phyloP scores from a whole-genome alignment of 2,797 vertebrate genomes.

The Myotis vivesi region DNA sequence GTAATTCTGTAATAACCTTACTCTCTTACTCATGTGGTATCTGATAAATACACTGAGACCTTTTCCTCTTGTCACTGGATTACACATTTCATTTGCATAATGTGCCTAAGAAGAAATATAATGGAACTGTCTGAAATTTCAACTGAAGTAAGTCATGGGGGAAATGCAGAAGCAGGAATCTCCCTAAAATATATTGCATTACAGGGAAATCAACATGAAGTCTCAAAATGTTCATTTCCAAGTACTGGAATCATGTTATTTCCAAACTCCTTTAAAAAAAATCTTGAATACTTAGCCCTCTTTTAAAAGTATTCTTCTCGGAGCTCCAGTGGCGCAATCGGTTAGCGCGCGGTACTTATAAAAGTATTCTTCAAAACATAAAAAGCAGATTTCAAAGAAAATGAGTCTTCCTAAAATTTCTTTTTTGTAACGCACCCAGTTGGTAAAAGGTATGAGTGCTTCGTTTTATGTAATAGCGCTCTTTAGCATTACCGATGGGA shows the following conservation, averaged over 20 bases:
- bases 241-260: neutral
- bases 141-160: neutral
- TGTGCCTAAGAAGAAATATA: constrained; percentile 39
- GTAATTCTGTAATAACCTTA: constrained; percentile 42
- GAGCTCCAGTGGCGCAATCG: no score
- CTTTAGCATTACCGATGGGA: neutral
- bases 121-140: constrained; percentile 60
- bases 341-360: no score
- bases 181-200: constrained; percentile 51
- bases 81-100: constrained; percentile 63
- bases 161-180: neutral
- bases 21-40: constrained; percentile 50
- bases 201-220: constrained; percentile 24
- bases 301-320: constrained; percentile 19
- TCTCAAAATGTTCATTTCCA: constrained; percentile 26
- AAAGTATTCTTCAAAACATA: neutral
- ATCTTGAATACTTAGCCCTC: neutral
- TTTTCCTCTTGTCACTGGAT: constrained; percentile 33
- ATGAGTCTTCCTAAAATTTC: neutral
- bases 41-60: constrained; percentile 2
- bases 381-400: constrained; percentile 31
- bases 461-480: neutral
- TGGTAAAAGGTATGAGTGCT: constrained; percentile 29
- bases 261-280: neutral
- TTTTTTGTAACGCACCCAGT: neutral